Evolutionary conservation across 2,797 vertebrate species (phyloP).

Genomic region (Lutjanus campechanus): DNA sequence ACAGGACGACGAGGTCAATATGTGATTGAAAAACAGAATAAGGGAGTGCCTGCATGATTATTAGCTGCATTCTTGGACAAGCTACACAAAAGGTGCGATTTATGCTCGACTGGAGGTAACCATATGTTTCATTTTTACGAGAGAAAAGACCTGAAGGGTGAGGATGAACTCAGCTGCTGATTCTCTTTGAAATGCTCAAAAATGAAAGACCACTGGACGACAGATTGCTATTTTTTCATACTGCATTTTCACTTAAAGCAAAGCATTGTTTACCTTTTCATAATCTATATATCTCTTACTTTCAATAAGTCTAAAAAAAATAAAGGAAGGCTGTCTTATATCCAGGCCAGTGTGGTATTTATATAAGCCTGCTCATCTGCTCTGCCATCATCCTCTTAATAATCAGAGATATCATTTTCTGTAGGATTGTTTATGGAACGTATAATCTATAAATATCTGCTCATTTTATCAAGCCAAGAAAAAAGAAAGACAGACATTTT

Average conservation of each 20-base stretch:
- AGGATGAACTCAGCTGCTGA: neutral
- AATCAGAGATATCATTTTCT: neutral
- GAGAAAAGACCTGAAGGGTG: neutral
- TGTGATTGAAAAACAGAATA: neutral
- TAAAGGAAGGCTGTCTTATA: neutral
- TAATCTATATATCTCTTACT: neutral
- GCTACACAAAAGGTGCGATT: constrained; percentile 20
- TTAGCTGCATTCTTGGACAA: neutral
- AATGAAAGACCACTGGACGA: neutral
- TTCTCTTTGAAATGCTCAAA: constrained; percentile 2
- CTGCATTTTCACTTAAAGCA: neutral
- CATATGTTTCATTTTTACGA: constrained; percentile 9
- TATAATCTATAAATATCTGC: neutral
- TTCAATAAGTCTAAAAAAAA: neutral
- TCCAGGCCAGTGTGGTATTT: neutral
- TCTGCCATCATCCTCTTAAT: constrained; percentile 15
- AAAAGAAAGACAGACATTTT: no score
- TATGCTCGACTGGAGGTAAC: neutral
- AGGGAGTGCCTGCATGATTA: neutral
- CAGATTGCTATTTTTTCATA: neutral
- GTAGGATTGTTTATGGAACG: neutral
- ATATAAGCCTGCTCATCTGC: neutral
- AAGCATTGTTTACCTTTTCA: neutral
- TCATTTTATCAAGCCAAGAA: neutral
- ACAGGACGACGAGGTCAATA: neutral